Conservation (phyloP, 2,113 vertebrate species). For the rat (Rattus norvegicus) region DNA sequence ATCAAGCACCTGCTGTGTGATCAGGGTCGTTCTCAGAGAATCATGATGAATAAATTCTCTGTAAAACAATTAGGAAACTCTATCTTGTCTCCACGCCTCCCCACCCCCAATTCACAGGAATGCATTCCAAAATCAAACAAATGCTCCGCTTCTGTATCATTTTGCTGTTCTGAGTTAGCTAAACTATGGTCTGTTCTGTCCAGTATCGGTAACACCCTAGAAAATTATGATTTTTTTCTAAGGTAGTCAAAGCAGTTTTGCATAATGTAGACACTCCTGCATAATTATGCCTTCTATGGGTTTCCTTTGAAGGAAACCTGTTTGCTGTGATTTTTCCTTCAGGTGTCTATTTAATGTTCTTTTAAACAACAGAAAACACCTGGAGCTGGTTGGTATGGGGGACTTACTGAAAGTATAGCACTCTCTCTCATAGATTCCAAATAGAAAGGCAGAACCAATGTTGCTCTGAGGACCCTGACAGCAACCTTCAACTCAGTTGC, state of each 20-base stretch:
- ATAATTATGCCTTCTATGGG: conserved; percentile 38
- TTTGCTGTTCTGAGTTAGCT: conserved; percentile 66
- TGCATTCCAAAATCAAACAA: conserved; percentile 69
- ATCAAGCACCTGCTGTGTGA: conserved; percentile 81
- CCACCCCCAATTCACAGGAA: conserved; percentile 53
- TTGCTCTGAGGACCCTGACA: conserved; percentile 27
- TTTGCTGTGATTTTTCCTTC: conserved; percentile 16
- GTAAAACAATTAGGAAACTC: conserved; percentile 72
- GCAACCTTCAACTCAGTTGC: background rate
- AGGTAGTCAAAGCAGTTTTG: conserved; percentile 55
- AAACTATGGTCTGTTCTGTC: conserved; percentile 43
- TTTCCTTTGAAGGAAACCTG: conserved; percentile 51
- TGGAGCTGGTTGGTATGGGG: background rate
- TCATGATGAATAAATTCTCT: conserved; percentile 80
- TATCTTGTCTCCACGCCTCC: conserved; percentile 61
- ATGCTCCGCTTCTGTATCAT: conserved; percentile 54
- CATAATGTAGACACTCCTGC: conserved; percentile 22
- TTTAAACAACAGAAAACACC: conserved; percentile 39
- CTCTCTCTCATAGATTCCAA: background rate
- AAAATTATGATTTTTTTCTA: conserved; percentile 64
- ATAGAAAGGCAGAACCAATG: background rate
- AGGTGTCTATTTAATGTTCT: conserved; percentile 37
- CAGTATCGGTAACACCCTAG: conserved; percentile 5
- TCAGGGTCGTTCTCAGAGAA: conserved; percentile 74
- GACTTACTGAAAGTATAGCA: conserved; percentile 9